Evolutionary conservation across 1,140 invertebrate species (phyloP), one percentile per base, ranked within the genome.

Genomic region (Paraescarpia echinospica): DNA sequence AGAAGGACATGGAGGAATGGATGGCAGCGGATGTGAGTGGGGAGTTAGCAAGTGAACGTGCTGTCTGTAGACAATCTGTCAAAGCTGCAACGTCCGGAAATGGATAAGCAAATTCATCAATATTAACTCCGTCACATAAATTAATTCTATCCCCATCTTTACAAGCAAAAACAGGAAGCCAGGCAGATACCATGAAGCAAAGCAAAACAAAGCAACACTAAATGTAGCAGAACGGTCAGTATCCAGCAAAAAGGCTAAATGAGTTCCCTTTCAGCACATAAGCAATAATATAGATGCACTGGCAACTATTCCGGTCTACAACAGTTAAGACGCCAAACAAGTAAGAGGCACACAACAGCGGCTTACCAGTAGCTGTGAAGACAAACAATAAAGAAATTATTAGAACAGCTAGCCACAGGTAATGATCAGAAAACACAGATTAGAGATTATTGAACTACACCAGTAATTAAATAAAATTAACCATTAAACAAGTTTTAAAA

Each of bases 371-470:
- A 27, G 59, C 91, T 92, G 34, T 22, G 90, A 41, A 91, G 92
- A 92, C 14, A 35, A 35, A 89, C 5, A n/a, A n/a, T 51, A 92
- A 93, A 92, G 34, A 92, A 94, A 91, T 48, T 33, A 89, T 89
- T 90, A 35, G 41, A 89, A 33, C 12, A 90, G 51, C 92, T 27
- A n/a, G 34, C 41, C 34, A 94, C 12, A 77, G 22, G 22, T 12
- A 77, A 77, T 77, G 59, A 27, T 27, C 12, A 22, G 27, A 77
- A 27, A 77, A 77, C 2, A 77, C 59, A 77, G 59, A 77, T 77
- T 5, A 77, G 59, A 18, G 4, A 27, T 27, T 12, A 77, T 4
- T 77, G 22, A 77, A 77, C 59, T 77, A 27, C 4, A 77, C 4
- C 9, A 77, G 59, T 77, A 77, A 77, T 77, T 22, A 77, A 27